Evolutionary conservation across 2,797 vertebrate genomes (phyloP).

Genomic region (Acipenser oxyrinchus): DNA sequence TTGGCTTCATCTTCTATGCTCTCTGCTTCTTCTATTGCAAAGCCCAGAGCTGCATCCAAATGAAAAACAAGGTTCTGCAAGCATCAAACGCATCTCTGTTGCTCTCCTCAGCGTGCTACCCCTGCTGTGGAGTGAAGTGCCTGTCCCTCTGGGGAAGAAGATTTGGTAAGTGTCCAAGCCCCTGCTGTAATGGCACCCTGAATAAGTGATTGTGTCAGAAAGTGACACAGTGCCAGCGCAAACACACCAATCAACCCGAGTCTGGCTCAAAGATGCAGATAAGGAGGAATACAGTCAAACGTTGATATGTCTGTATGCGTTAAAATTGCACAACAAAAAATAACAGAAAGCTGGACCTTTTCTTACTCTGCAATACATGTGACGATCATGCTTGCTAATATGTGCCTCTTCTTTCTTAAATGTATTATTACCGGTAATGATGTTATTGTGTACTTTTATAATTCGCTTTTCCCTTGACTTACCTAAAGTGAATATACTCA

Average conservation of each 20-base stretch:
- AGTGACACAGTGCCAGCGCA: background rate
- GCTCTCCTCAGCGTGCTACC: conserved; percentile 22
- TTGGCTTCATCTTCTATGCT: background rate
- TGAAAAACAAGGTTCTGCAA: background rate
- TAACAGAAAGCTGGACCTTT: too few species aligned
- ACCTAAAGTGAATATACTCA: conserved; percentile 24
- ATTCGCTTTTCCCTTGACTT: conserved; percentile 2
- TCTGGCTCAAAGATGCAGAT: background rate
- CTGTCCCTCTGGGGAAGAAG: conserved; percentile 6
- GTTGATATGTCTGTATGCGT: too few species aligned
- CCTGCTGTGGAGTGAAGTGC: background rate
- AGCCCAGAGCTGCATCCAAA: background rate
- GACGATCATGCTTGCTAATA: too few species aligned
- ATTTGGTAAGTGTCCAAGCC: conserved; percentile 16
- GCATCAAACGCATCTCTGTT: conserved; percentile 27
- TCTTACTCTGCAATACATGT: too few species aligned
- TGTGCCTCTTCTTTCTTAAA: too few species aligned
- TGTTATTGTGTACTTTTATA: too few species aligned
- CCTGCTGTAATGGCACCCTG: conserved; percentile 4
- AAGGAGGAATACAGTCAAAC: too few species aligned
- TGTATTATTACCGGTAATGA: too few species aligned
- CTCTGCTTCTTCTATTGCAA: background rate
- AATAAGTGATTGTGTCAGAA: conserved; percentile 20
- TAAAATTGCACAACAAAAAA: too few species aligned
- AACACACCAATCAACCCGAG: background rate